Evolutionary conservation across 2,888 invertebrate species (phyloP), one percentile per base, ranked within the genome.

Genomic region (Lydus trimaculatus): DNA sequence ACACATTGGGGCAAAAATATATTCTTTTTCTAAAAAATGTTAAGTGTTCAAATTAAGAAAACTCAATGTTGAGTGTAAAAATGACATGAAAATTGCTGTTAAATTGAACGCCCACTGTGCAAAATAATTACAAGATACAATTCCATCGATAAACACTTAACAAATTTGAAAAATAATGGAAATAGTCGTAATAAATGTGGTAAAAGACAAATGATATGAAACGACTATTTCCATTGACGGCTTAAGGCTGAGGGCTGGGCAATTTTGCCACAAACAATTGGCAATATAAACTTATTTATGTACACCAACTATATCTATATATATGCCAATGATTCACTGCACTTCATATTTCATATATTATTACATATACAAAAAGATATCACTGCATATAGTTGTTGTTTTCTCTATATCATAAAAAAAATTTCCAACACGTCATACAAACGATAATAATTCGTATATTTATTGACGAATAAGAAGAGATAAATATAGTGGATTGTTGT

Each of bases 341-440:
- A 76, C 78, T 76, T 75, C 77, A 78, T 79, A 79, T 77, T 76
- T 78, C 77, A 79, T 79, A 74, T 75, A 72, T 72, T n/a, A 39
- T 43, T 52, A 52, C 28, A 28, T 76, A 72, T 74, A 69, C 72
- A 74, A 23, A 76, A 76, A 73, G 75, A 74, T 78, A 78, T 79
- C 76, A 77, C 69, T 76, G 72, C 66, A 64, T 58, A 64, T 64
- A 65, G 4, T 3, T 43, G 43, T 43, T 39, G 39, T 33, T 11
- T 33, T 11, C 7, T 43, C 13, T 52, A 11, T 52, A 52, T 23
- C 23, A 6, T 20, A 48, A 48, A 52, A 52, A 52, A 52, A 11
- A 52, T 31, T 59, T 1, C 60, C 31, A 31, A 60, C 31, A 60
- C 60, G 4, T 60, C 31, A 23, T 25, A 23, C 15, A 60, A 8